phyloP scores from a whole-genome alignment of 2,888 invertebrate species.

The Rhagonycha lutea region DNA sequence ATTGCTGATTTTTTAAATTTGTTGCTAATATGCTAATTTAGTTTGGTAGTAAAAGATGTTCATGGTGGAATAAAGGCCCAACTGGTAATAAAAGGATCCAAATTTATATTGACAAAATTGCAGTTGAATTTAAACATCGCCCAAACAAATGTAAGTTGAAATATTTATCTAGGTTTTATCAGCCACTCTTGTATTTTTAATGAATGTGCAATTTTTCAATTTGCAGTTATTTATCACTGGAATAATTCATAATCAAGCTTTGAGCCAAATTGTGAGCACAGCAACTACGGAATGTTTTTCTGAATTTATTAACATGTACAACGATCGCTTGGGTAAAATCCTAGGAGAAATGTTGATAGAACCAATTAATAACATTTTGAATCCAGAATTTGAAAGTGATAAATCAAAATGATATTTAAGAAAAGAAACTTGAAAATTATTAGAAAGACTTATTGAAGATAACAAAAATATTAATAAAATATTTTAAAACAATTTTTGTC shows the following conservation, averaged over 20 bases:
- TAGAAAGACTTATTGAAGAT: too few relatives aligned
- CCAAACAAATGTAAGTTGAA: neutral
- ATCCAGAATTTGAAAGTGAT: neutral
- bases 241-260: slow-evolving; percentile 8
- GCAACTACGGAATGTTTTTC: slow-evolving; percentile 16
- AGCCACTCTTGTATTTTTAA: neutral
- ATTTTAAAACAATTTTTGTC: neutral
- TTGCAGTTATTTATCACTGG: slow-evolving; percentile 8
- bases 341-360: neutral
- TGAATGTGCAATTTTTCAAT: neutral
- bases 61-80: neutral
- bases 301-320: slow-evolving; percentile 5
- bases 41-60: neutral
- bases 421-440: too few relatives aligned
- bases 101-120: neutral
- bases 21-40: neutral
- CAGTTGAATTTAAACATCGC: neutral
- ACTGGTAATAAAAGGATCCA: neutral
- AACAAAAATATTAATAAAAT: too few relatives aligned
- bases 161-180: neutral
- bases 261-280: slow-evolving; percentile 17
- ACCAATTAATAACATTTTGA: neutral
- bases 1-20: neutral
- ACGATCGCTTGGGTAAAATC: neutral
- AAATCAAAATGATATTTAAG: neutral